Conservation (phyloP, 2,113 vertebrate genomes). For the Otocyon megalotis region DNA sequence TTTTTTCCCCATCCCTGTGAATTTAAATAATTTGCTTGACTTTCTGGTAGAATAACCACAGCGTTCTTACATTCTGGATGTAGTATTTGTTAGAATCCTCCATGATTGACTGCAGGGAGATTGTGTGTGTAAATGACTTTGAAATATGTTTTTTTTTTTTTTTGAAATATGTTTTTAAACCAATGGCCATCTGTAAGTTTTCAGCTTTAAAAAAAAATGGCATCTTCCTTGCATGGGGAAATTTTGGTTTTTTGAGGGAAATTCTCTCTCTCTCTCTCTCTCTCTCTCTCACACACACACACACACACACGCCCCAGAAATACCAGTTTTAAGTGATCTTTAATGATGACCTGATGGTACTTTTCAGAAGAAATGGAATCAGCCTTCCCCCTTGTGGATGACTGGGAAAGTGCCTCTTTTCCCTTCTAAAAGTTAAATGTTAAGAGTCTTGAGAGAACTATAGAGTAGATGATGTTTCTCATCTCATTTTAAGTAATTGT, state of each 20-base stretch:
- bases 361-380: conserved; percentile 57
- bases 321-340: conserved; percentile 50
- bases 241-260: conserved; percentile 57
- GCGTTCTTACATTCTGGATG: background rate
- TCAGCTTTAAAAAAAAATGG: conserved; percentile 48
- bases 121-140: conserved; percentile 17
- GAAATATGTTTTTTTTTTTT: conserved; percentile 64
- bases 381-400: conserved; percentile 76
- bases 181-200: conserved; percentile 68
- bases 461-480: background rate
- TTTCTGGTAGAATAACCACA: conserved; percentile 65
- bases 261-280: background rate
- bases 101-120: background rate
- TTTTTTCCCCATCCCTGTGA: conserved; percentile 38
- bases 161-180: conserved; percentile 64
- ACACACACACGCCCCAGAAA: background rate
- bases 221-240: background rate
- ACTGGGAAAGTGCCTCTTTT: background rate
- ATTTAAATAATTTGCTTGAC: conserved; percentile 75
- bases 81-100: conserved; percentile 60
- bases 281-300: background rate
- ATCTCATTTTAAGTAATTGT: conserved; percentile 1
- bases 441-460: background rate
- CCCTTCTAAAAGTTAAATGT: background rate
- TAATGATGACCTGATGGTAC: background rate